Evolutionary conservation across 2,797 vertebrate species (phyloP).

Genomic region (Crypturellus tataupa): DNA sequence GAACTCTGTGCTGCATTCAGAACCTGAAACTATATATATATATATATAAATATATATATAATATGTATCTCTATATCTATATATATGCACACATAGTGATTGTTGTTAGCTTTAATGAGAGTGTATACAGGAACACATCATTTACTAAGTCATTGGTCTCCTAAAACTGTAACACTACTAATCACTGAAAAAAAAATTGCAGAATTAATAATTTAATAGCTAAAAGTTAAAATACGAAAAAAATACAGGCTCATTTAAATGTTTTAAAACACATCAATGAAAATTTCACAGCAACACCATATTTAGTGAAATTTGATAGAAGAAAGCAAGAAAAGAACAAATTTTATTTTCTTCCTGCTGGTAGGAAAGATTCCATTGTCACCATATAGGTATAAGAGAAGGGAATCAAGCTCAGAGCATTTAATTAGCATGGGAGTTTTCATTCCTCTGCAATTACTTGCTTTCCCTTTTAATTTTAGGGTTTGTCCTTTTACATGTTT

Average conservation of each 20-base stretch:
- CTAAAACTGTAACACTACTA: neutral
- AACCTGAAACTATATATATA: neutral
- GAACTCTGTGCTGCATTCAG: neutral
- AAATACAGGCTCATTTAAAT: neutral
- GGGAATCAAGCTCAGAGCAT: neutral
- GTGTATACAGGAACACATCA: neutral
- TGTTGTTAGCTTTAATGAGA: neutral
- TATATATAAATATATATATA: no score
- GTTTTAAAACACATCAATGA: neutral
- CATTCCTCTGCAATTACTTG: neutral
- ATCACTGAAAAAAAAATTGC: neutral
- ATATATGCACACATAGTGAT: neutral
- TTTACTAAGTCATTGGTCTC: neutral
- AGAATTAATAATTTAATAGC: neutral
- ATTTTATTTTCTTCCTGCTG: neutral
- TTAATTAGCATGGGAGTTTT: neutral
- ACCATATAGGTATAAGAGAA: neutral
- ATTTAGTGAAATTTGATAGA: neutral
- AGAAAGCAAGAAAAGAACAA: neutral
- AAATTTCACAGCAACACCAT: neutral
- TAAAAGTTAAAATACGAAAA: neutral
- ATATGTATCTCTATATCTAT: no score
- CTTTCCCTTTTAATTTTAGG: slow-evolving; percentile 14
- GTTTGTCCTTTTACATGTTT: slow-evolving; percentile 6
- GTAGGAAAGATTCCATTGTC: neutral